Base-by-base conservation (phyloP, 2,797 vertebrate genomes). In the Hydrolagus colliei region DNA sequence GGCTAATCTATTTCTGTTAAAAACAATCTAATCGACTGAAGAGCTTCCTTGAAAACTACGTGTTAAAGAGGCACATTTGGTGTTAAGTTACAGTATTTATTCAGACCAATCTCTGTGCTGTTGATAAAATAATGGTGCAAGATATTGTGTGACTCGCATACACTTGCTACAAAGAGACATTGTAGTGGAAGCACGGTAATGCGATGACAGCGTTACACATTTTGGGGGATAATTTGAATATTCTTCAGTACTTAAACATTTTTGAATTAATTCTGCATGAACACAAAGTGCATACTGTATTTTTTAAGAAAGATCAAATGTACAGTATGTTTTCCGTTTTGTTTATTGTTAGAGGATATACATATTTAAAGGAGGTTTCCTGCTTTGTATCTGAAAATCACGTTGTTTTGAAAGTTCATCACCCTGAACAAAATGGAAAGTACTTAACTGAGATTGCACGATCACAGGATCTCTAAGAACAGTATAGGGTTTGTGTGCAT, bases 11-110 rank as follows among this genome's bases (percentile, higher is more conserved):
- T 85, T 88, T 85, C 87, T 73, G 72, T 87, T 88, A 87, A 80
- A 87, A 86, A 88, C 88, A 90, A 89, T 67, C 84, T 88, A 74
- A 86, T 89, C 63, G 80, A 61, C 74, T 68, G 84, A 88, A 86
- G 87, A 88, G 88, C 86, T 88, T 77, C 73, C 87, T 52, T 18
- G 32, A 7, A 84, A 71, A 35, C 32, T 52, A 68, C 32, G 41
- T 84, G 65, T 32, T 84, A 84, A 84, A 80, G 78, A 27, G 62
- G 59, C 61, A 80, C 16, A 9, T 71, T 52, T 84, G 79, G 52
- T 52, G 32, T 71, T 84, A 84, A 84, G 41, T 68, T 9, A 71
- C 79, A 84, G 65, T n/a, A 9, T 41, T 52, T 11, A 77, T 77
- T n/a, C 59, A 4, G 8, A 18, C 10, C 59, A 35, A 77, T 63